Evolutionary conservation across 2,888 invertebrate genomes (phyloP).

Genomic region (Agrypnus murinus): DNA sequence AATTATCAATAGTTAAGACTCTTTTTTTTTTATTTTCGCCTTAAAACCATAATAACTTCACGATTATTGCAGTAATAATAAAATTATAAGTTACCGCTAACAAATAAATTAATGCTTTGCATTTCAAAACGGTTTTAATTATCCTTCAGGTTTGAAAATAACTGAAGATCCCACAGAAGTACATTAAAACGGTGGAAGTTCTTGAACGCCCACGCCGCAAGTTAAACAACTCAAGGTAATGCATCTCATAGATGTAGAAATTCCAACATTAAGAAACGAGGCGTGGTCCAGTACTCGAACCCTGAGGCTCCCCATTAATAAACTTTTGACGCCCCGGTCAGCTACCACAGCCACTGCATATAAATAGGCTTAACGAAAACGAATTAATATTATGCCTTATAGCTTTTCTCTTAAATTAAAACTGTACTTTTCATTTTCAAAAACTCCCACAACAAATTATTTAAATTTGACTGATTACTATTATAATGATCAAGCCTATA

Average conservation of each 20-base stretch:
- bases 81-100: too few relatives aligned
- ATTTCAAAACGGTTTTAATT: conserved; percentile 19
- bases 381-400: conserved; percentile 49
- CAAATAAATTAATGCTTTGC: neutral
- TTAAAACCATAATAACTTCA: too few relatives aligned
- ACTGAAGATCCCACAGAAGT: conserved; percentile 23
- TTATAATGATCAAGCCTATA: too few relatives aligned
- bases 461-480: too few relatives aligned
- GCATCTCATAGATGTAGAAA: conserved; percentile 63
- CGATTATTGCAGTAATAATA: too few relatives aligned
- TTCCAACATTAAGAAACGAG: conserved; percentile 59
- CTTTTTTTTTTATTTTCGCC: too few relatives aligned
- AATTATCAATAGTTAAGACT: too few relatives aligned
- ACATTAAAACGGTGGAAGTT: conserved; percentile 16
- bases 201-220: conserved; percentile 39
- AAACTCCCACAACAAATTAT: too few relatives aligned
- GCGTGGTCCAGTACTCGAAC: conserved; percentile 63
- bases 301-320: conserved; percentile 68
- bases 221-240: conserved; percentile 53
- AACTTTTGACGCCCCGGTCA: conserved; percentile 68
- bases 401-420: conserved; percentile 22
- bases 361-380: conserved; percentile 68
- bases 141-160: conserved; percentile 14
- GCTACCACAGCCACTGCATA: conserved; percentile 69
- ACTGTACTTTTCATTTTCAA: neutral